Conservation (phyloP, 2,797 vertebrate species). For the Salmo trutta region DNA sequence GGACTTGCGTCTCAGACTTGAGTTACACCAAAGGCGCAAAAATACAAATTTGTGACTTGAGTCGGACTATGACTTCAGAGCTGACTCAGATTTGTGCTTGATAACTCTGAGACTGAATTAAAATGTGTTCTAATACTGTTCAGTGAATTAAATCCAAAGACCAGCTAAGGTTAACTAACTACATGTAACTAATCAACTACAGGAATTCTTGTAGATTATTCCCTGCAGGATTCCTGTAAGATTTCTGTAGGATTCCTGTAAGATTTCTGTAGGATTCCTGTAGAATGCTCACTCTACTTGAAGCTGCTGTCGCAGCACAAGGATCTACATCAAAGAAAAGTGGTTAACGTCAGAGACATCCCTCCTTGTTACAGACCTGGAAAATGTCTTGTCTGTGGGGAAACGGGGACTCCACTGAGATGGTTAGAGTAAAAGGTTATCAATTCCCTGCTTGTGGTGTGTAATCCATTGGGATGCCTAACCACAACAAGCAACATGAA, state of each 20-base stretch:
- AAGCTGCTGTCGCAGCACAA: background rate
- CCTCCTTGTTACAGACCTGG: background rate
- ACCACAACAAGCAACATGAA: conserved; percentile 2
- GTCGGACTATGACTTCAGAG: too few relatives aligned
- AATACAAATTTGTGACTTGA: too few relatives aligned
- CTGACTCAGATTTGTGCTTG: too few relatives aligned
- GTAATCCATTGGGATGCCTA: conserved; percentile 1
- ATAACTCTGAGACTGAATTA: too few relatives aligned
- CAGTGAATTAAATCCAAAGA: too few relatives aligned
- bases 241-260: too few relatives aligned
- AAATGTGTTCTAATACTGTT: too few relatives aligned
- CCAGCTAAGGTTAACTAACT: background rate
- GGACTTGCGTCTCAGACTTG: background rate
- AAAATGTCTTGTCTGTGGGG: background rate
- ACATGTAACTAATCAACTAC: background rate
- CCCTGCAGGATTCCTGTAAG: too few relatives aligned
- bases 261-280: too few relatives aligned
- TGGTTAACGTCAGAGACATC: background rate
- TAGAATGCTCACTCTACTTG: too few relatives aligned
- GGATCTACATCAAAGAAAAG: background rate
- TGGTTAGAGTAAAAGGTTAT: background rate
- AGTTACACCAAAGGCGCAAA: too few relatives aligned
- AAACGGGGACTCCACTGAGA: background rate
- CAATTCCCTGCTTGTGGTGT: background rate
- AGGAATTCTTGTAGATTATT: too few relatives aligned